Base-by-base conservation (phyloP, 2,888 invertebrate species). In the Drosophila demipolita region DNA sequence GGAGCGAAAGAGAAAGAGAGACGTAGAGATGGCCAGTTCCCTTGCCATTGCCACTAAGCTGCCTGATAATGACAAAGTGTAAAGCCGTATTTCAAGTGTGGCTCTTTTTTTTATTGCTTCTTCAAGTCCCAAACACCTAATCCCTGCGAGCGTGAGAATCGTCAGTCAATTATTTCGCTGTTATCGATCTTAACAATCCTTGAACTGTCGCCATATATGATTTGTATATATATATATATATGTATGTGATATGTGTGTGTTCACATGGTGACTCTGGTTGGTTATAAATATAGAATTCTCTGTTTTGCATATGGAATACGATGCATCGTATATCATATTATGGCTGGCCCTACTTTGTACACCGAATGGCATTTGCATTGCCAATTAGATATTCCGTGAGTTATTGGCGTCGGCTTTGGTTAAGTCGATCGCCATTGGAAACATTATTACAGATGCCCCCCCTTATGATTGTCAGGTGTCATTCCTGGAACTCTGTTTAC, bases 31-130 rank as follows among this genome's bases (percentile, higher is more conserved):
- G 63, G 49, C 64, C 63, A 65, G 42, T 64, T 45, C 55, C 67
- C 66, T 58, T 60, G 45, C 68, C 75, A 64, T 35, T 55, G 61
- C 65, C 69, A 66, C 82, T 79, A 82, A 84, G 76, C 88, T 77
- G 79, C 67, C 83, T 88, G 90, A 85, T 88, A 86, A 90, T 85
- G 85, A 90, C 85, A 85, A 85, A 85, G 83, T 85, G 85, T 85
- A 80, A 85, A 85, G 86, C 73, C 59, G 90, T 89, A 77, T 89
- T 87, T 85, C 72, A 87, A 81, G 84, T 87, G 76, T 72, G 75
- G 72, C 49, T 65, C 49, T 58, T 63, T 60, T 42, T 65, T 45
- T 42, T 35, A 36, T 61, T 26, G 45, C 52, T 45, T 58, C 26
- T 42, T 17, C 26, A 52, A 20, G 17, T 15, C 55, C 48, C 52